Base-by-base conservation (phyloP, 2,888 invertebrate genomes). In the Brenthis hecate region DNA sequence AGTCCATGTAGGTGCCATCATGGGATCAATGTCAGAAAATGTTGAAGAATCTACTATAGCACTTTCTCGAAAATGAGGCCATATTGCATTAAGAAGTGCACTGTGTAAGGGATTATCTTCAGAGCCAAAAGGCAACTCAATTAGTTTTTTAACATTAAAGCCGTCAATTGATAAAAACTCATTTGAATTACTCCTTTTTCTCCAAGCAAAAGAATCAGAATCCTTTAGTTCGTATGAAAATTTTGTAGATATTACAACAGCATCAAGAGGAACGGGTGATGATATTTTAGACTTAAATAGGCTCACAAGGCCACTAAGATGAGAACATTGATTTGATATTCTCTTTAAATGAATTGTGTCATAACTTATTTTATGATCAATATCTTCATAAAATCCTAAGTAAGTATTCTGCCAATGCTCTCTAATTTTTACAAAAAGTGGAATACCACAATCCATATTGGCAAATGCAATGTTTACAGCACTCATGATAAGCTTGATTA, bases 231-330 rank as follows among this genome's bases (percentile, higher is more conserved):
- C 88, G 86, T 96, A 97, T n/a, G 96, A 96, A 80, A 96, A 95
- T 80, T 96, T 95, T 11, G 95, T 94, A 14, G 96, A 96, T 13
- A 97, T 94, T 64, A 94, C 89, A 28, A 96, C 95, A 55, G 96
- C 94, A 75, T 95, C 95, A 61, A 94, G 85, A 60, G 93, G 92
- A 57, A 91, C 85, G 19, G 94, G 94, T 55, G 94, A 94, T n/a
- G 96, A 94, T 81, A 96, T 94, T 94, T 97, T 99, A 32, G 96
- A 96, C 88, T 98, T 98, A 84, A 99, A 99, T 72, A 99, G 90
- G 77, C 96, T 95, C 53, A 98, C 89, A 61, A 99, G 93, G 69
- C 96, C 97, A 71, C 95, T 96, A 0, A 99, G 94, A 88, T 98
- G 96, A 76, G 95, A 95, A 80, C 96, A 98, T 77, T 97, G 96